phyloP scores from a whole-genome alignment of 2,888 invertebrate species.

The Ecdyonurus torrentis region DNA sequence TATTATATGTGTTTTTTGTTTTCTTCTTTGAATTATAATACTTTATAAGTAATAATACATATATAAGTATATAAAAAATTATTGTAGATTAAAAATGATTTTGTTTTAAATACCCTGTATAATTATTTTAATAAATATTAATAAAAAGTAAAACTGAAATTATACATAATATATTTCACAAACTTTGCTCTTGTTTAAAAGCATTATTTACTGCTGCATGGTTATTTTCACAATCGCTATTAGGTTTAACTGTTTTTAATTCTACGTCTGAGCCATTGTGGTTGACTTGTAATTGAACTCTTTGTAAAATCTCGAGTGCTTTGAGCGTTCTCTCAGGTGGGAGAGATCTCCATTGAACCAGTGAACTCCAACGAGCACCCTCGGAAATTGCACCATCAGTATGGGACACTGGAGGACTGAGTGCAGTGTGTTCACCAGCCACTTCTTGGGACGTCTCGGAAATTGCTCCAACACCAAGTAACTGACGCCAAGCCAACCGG shows the following conservation, averaged over 20 bases:
- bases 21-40: too few relatives aligned
- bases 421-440: slow-evolving; percentile 11
- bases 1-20: too few relatives aligned
- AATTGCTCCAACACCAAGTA: slow-evolving; percentile 12
- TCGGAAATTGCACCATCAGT: background rate
- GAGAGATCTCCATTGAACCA: background rate
- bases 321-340: background rate
- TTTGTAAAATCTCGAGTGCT: background rate
- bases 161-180: background rate
- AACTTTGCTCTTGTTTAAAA: background rate
- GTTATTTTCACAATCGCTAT: background rate
- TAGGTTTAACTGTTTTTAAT: background rate
- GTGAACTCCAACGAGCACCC: background rate
- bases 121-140: too few relatives aligned
- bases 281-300: background rate
- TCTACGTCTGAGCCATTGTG: background rate
- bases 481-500: slow-evolving; percentile 17
- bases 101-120: too few relatives aligned
- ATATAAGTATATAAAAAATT: too few relatives aligned
- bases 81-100: too few relatives aligned
- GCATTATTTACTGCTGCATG: background rate
- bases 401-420: slow-evolving; percentile 8
- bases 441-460: slow-evolving; percentile 11
- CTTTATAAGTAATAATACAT: too few relatives aligned
- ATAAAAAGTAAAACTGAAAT: too few relatives aligned